These are phyloP conservation scores for Pseudomyrmex cubaensis DNA, from an alignment of 1,140 invertebrate species.

Conservation along the genomic window DNA sequence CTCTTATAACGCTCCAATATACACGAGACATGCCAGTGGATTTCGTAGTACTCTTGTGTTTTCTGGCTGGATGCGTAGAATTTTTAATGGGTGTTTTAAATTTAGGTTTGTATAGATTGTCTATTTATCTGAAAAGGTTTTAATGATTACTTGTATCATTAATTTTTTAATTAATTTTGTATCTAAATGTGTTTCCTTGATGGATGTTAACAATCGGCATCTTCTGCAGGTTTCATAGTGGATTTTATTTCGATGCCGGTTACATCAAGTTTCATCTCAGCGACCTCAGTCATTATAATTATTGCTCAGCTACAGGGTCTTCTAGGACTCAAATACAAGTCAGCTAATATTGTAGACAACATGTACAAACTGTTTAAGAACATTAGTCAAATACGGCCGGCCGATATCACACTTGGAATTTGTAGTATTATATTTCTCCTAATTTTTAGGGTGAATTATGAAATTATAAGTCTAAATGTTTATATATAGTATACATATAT, in stretches of 20 bases:
- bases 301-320: slow-evolving; percentile 95
- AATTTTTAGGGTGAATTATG: slow-evolving; percentile 87
- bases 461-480: slow-evolving; percentile 23
- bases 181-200: not conserved
- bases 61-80: slow-evolving; percentile 91
- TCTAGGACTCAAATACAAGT: slow-evolving; percentile 90
- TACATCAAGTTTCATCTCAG: slow-evolving; percentile 96
- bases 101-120: slow-evolving; percentile 86
- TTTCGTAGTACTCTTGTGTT: slow-evolving; percentile 92
- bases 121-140: not conserved
- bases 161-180: too few species aligned
- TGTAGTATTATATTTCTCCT: slow-evolving; percentile 88
- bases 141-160: not conserved
- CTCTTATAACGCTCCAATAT: slow-evolving; percentile 91
- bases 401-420: slow-evolving; percentile 89
- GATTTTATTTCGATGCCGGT: slow-evolving; percentile 97
- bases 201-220: not conserved
- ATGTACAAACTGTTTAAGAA: slow-evolving; percentile 87
- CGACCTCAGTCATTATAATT: slow-evolving; percentile 96
- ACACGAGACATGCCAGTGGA: slow-evolving; percentile 89
- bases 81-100: slow-evolving; percentile 91
- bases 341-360: slow-evolving; percentile 87
- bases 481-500: not conserved
- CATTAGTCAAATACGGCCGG: slow-evolving; percentile 84
- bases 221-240: slow-evolving; percentile 93